phyloP scores from a whole-genome alignment of 2,113 vertebrate species.

The Ciconia maguari region DNA sequence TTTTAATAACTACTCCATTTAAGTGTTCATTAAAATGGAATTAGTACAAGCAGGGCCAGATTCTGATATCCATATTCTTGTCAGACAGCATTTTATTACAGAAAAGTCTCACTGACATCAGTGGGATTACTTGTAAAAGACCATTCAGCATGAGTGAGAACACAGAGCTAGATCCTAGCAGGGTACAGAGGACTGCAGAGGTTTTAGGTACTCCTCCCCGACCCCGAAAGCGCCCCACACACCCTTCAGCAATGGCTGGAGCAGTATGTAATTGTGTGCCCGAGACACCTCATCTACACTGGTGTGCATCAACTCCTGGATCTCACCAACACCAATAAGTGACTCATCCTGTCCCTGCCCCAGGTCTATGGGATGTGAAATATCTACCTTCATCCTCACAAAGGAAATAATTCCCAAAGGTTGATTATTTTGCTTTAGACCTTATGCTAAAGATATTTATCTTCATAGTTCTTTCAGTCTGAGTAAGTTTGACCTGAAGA shows the following conservation, averaged over 20 bases:
- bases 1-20: slow-evolving; percentile 62
- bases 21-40: slow-evolving; percentile 68
- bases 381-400: not conserved
- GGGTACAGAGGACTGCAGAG: not conserved
- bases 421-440: not conserved
- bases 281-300: not conserved
- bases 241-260: not conserved
- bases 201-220: not conserved
- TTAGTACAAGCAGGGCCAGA: slow-evolving; percentile 54
- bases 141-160: not conserved
- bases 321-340: not conserved
- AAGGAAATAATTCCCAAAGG: not conserved
- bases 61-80: slow-evolving; percentile 62
- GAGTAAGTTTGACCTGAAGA: not conserved
- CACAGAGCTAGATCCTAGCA: not conserved
- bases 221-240: not conserved
- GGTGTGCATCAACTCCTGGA: not conserved
- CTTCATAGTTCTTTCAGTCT: not conserved
- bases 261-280: not conserved
- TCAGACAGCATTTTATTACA: slow-evolving; percentile 57
- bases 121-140: slow-evolving; percentile 53
- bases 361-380: not conserved
- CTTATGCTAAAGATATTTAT: not conserved
- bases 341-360: not conserved
- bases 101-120: slow-evolving; percentile 54